Evolutionary conservation across 2,888 invertebrate genomes (phyloP), one percentile per base, ranked within the genome.

Genomic region (Diarsia brunnea): DNA sequence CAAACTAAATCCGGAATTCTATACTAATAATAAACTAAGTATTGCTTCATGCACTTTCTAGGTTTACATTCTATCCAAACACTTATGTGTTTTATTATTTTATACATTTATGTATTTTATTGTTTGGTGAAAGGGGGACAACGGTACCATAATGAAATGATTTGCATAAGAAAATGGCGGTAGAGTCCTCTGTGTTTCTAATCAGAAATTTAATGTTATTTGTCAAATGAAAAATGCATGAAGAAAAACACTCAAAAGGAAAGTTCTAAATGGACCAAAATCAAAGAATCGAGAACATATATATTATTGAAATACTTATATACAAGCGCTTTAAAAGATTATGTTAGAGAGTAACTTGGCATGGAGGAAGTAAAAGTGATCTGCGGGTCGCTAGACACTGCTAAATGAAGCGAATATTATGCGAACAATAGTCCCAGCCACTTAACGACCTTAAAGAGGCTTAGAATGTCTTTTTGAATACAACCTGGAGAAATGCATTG

Each of bases 321-420:
- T 45, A 45, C 68, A 72, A 61, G 49, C 21, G 19, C 71, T 21
- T 47, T 19, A 31, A 38, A 24, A 24, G 43, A 45, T 75, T 72
- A 38, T 60, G n/a, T 16, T 65, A 11, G 11, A 60, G 58, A 69
- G 49, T 55, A 55, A n/a, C 24, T 21, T 71, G 53, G 64, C 45
- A 81, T 69, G 55, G 49, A 77, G 80, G 84, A 86, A 84, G 82
- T 80, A 86, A 84, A 86, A 86, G 87, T 76, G 78, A 77, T 75
- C 75, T 21, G 53, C 16, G 21, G 78, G 70, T 79, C 69, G 68
- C 47, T 43, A 71, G 73, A 51, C 51, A 78, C 73, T 53, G 70
- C 45, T 55, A 55, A 73, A 60, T 61, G 76, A 66, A 53, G 55
- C n/a, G 58, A 76, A 71, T 73, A 64, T 79, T 78, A 73, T 69